A percentile compares a stretch with the other conserved stretches of the same genome.
Evolutionary conservation across 1,140 invertebrate genomes (phyloP).

Genomic region (Leucophenga varia): DNA sequence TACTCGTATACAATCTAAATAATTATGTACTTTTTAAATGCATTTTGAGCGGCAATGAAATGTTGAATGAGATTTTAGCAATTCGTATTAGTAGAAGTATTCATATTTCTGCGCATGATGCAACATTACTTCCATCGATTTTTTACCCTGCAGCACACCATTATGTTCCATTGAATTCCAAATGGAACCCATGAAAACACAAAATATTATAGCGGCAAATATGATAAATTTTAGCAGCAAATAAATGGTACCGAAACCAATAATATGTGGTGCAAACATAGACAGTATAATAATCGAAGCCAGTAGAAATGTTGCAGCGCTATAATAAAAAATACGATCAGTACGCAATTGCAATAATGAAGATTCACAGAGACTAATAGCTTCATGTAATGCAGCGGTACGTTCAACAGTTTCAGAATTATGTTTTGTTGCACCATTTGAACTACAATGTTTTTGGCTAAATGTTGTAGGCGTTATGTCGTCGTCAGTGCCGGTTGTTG

Average conservation of each 20-base stretch:
- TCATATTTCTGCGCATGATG: conserved; percentile 41
- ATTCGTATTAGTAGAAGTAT: conserved; percentile 30
- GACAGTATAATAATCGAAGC: conserved; percentile 52
- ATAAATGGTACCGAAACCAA: conserved; percentile 57
- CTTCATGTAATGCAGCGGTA: conserved; percentile 61
- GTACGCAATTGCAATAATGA: conserved; percentile 61
- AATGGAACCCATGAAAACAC: conserved; percentile 72
- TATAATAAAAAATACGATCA: conserved; percentile 64
- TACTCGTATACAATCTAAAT: too few species aligned
- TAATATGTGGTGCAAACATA: conserved; percentile 53
- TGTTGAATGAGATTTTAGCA: not conserved
- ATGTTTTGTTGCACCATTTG: too few species aligned
- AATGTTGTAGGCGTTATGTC: conserved; percentile 14
- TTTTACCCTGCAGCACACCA: conserved; percentile 70
- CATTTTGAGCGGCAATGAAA: conserved; percentile 31
- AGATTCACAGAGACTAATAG: conserved; percentile 63
- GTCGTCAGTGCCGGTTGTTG: not conserved
- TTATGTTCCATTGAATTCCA: conserved; percentile 80
- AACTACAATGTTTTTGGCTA: too few species aligned
- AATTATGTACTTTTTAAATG: conserved; percentile 36
- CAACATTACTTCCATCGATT: conserved; percentile 63
- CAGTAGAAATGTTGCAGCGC: conserved; percentile 58
- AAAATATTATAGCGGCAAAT: conserved; percentile 67
- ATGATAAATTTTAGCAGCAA: conserved; percentile 64
- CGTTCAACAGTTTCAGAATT: conserved; percentile 30